phyloP scores from a whole-genome alignment of 2,797 vertebrate genomes.

The Artibeus jamaicensis region DNA sequence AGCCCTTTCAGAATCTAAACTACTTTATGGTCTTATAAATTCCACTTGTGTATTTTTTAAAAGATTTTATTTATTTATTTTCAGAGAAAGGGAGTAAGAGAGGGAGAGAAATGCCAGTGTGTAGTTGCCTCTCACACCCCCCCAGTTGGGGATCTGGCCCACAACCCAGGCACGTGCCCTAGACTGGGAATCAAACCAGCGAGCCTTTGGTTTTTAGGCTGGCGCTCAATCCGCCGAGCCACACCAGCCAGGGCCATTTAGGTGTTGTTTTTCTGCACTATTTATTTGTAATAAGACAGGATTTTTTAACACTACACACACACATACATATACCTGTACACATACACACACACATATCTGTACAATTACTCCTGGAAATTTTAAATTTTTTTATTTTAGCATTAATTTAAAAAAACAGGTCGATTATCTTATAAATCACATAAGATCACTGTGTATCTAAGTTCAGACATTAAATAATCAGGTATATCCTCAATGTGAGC shows the following conservation, averaged over 20 bases:
- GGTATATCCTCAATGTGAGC: conserved; percentile 44
- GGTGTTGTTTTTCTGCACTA: background rate
- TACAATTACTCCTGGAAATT: background rate
- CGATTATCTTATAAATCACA: background rate
- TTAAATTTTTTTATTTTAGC: background rate
- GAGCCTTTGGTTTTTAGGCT: too few relatives aligned
- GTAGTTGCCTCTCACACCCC: too few relatives aligned
- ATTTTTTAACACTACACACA: background rate
- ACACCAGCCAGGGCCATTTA: background rate
- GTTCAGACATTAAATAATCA: background rate
- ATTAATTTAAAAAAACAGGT: conserved; percentile 35
- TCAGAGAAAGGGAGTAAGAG: too few relatives aligned
- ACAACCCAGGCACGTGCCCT: too few relatives aligned
- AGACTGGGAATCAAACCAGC: too few relatives aligned
- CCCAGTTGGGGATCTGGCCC: too few relatives aligned
- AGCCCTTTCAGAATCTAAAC: background rate
- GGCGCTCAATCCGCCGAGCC: too few relatives aligned
- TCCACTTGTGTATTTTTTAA: background rate
- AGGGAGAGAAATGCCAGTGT: too few relatives aligned
- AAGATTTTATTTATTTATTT: too few relatives aligned
- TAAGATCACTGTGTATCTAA: background rate
- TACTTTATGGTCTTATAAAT: background rate
- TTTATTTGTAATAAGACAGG: background rate
- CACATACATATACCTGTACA: too few relatives aligned
- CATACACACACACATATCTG: background rate